A percentile compares a stretch with the other conserved stretches of the same genome.
phyloP scores from a whole-genome alignment of 2,888 invertebrate species.

The Campaea margaritaria region DNA sequence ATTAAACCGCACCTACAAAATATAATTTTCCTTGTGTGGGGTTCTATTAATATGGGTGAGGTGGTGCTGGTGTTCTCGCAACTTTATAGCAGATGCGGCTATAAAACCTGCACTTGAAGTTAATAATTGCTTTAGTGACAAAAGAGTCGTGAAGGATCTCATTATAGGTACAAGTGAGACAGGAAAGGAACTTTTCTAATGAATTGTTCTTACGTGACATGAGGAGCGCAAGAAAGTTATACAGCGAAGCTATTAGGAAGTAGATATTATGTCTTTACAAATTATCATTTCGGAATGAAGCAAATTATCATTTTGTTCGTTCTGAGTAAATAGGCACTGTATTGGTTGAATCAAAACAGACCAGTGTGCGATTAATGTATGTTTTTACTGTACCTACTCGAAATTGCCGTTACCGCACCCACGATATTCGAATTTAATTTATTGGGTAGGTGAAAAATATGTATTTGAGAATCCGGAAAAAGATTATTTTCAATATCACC shows the following conservation, averaged over 20 bases:
- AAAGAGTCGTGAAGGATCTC: constrained; percentile 24
- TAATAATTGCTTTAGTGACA: constrained; percentile 24
- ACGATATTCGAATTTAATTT: not conserved
- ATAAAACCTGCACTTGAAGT: constrained; percentile 28
- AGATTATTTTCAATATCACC: no score
- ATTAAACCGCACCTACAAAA: constrained; percentile 26
- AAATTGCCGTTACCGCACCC: constrained; percentile 1
- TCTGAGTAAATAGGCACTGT: constrained; percentile 24
- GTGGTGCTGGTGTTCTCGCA: constrained; percentile 4
- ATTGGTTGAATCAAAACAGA: constrained; percentile 11
- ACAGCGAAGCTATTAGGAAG: constrained; percentile 4
- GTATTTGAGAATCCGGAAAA: no score
- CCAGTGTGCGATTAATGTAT: constrained; percentile 4
- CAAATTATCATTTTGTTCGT: constrained; percentile 17
- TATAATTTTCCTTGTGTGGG: constrained; percentile 10
- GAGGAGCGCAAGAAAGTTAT: not conserved
- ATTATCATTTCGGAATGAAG: constrained; percentile 14
- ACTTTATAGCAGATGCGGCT: constrained; percentile 24
- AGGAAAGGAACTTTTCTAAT: not conserved
- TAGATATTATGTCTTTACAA: constrained; percentile 6
- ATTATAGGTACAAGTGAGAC: not conserved
- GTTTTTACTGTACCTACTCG: constrained; percentile 5
- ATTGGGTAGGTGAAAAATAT: no score
- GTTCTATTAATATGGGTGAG: constrained; percentile 2
- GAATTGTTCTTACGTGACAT: not conserved